Base-by-base conservation (phyloP, 2,113 vertebrate species). In the Empidonax alnorum region DNA sequence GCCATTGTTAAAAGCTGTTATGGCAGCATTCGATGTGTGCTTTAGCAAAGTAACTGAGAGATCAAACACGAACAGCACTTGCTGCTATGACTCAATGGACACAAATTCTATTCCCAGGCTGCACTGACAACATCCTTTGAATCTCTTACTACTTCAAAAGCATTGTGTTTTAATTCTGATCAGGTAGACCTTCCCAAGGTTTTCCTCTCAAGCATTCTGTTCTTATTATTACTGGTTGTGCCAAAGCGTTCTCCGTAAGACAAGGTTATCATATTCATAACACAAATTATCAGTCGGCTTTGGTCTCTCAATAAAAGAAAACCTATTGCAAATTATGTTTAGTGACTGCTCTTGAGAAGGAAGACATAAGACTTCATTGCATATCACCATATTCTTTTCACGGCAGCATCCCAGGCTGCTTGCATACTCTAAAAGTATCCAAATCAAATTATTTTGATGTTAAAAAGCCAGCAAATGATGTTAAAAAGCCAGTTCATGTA, bases 401-500 rank as follows among this genome's bases (percentile, higher is more conserved):
- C 3, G 14, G 50, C 22, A 90, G 49, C 55, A 79, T 47, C 31
- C 37, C 23, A 49, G 16, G 17, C 6, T 89, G 39, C 79, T 63
- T 75, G 63, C 6, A 4, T 76, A 91, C 58, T 71, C 76, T 56
- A n/a, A 12, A 77, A 88, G 49, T 23, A 77, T 9, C 30, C 14
- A 90, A 87, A 73, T 35, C 63, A 63, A 90, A 35, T 35, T 7
- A 35, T 35, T 35, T 35, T 35, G 35, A 35, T 35, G 35, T 35
- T 35, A 35, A 35, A 35, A 35, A 35, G 35, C 35, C 35, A 82
- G 47, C 8, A 73, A 62, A 83, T 12, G 14, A 74, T 18, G 31
- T 62, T 91, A 62, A 90, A 62, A 90, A 96, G 83, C 22, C 68
- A 78, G 75, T 65, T 96, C 50, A 56, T 21, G 63, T 53, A 92